phyloP scores from a whole-genome alignment of 2,797 vertebrate genomes.

The Helarctos malayanus region DNA sequence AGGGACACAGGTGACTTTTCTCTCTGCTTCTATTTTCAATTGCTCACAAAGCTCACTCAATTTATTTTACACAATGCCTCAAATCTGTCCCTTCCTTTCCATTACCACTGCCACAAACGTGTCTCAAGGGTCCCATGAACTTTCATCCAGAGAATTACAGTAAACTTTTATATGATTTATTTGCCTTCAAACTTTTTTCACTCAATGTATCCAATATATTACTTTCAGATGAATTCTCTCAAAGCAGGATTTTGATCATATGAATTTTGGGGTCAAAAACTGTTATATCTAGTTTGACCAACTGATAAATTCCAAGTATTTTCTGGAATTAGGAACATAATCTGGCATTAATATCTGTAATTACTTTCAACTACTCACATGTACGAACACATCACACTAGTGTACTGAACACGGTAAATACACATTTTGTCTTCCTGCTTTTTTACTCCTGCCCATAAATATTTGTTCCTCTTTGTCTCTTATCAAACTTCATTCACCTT shows the following conservation, averaged over 20 bases:
- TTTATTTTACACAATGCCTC: constrained; percentile 59
- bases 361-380: neutral
- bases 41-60: constrained; percentile 25
- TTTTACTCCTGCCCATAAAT: neutral
- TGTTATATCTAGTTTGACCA: neutral
- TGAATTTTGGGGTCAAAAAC: neutral
- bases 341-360: neutral
- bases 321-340: neutral
- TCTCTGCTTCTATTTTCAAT: constrained; percentile 59
- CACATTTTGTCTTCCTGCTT: neutral
- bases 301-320: neutral
- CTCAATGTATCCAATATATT: neutral
- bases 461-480: neutral
- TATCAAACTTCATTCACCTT: neutral
- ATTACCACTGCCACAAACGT: neutral
- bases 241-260: neutral
- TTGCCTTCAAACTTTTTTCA: neutral
- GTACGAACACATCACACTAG: neutral
- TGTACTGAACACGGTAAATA: neutral
- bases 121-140: neutral
- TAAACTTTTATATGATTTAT: constrained; percentile 53
- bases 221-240: neutral
- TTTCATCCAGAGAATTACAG: constrained; percentile 18
- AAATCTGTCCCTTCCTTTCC: constrained; percentile 48
- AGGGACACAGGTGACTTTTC: neutral